Evolutionary conservation across 2,888 invertebrate genomes (phyloP), one percentile per base, ranked within the genome.

Genomic region (Eupithecia exiguata): DNA sequence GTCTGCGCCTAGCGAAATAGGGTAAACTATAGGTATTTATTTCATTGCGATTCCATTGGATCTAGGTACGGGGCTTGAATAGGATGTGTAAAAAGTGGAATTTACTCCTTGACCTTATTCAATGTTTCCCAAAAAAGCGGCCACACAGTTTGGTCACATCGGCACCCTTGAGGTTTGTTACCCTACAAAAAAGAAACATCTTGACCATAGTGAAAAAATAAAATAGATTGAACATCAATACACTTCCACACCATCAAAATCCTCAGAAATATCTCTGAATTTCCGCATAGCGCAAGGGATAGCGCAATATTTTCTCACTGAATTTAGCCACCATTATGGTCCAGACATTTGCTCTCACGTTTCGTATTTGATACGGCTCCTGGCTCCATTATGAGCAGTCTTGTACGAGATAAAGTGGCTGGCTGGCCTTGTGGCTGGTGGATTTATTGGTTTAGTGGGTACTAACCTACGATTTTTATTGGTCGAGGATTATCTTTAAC

Each of bases 401-500:
- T 77, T 74, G 77, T 72, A 71, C 71, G 72, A 82, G 82, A 84
- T 83, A 84, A 84, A 84, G 83, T 80, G 83, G 79, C 79, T 77
- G 69, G 77, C 78, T 75, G 78, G 74, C 80, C 81, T 80, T 79
- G 81, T 74, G 75, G 65, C 71, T 69, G 40, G 43, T 75, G 65
- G 72, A 80, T 80, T 78, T 80, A 80, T 77, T 63, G 68, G 61
- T 68, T 67, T 72, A 43, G 65, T 49, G 10, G n/a, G 9, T 69
- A 75, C 74, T 74, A 74, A 77, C 68, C 72, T 74, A 63, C 53
- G 74, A 74, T 75, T 74, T 68, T 75, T 75, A 72, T n/a, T 69
- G 71, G 74, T 40, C 7, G 21, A 58, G 49, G 76, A 76, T 76
- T 71, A 73, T 70, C 70, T 72, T 70, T 68, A 69, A 73, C 71